phyloP scores from a whole-genome alignment of 2,888 invertebrate genomes.

The Mantis religiosa region DNA sequence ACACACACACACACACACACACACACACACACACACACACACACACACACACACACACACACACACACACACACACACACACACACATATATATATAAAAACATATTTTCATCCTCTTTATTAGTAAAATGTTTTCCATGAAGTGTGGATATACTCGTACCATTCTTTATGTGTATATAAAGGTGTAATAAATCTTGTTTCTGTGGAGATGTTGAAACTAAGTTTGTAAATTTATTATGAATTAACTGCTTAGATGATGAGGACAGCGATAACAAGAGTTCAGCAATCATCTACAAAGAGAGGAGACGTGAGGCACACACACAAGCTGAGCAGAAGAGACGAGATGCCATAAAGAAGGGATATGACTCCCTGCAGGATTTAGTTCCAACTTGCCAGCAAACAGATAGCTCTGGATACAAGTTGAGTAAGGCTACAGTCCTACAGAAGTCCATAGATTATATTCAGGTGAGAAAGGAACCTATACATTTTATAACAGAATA shows the following conservation, averaged over 20 bases:
- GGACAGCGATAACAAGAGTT: slow-evolving; percentile 53
- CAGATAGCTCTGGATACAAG: slow-evolving; percentile 88
- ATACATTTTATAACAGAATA: background rate
- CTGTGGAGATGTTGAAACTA: no score
- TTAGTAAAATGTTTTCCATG: no score
- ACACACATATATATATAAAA: no score
- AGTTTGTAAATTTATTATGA: background rate
- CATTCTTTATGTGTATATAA: no score
- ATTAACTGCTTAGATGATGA: slow-evolving; percentile 49
- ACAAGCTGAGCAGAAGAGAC: slow-evolving; percentile 91
- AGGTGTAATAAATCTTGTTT: no score
- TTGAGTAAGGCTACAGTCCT: slow-evolving; percentile 93
- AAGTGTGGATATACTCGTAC: no score
- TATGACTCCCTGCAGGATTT: slow-evolving; percentile 90
- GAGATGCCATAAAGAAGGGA: slow-evolving; percentile 96
- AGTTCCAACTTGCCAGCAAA: slow-evolving; percentile 91
- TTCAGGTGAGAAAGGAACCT: slow-evolving; percentile 43
- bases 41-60: no score
- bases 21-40: no score
- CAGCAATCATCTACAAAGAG: slow-evolving; percentile 84
- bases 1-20: no score
- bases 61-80: no score
- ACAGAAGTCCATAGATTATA: slow-evolving; percentile 91
- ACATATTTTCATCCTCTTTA: no score
- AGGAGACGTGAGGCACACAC: slow-evolving; percentile 92